Conservation (phyloP, 92 coral and sea anemone genomes). For the Zoanthus gigantus region DNA sequence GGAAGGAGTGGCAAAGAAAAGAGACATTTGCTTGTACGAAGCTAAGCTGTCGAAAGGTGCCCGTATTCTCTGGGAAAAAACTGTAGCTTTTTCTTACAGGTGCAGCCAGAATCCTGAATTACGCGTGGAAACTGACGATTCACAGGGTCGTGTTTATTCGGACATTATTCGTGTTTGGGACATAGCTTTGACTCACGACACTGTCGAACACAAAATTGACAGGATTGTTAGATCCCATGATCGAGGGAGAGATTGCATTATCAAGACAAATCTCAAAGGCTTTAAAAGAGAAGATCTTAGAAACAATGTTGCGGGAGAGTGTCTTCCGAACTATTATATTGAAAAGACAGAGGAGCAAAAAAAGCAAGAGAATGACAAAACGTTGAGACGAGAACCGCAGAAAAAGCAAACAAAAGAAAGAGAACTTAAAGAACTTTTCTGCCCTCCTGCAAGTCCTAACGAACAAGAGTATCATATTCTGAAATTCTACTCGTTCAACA, state of each 20-base stretch:
- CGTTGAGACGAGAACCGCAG: not conserved
- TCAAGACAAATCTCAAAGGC: slow-evolving; percentile 86
- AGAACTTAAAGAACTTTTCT: slow-evolving; percentile 64
- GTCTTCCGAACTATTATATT: slow-evolving; percentile 42
- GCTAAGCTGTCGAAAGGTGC: slow-evolving; percentile 78
- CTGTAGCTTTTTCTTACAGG: slow-evolving; percentile 92
- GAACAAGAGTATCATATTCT: slow-evolving; percentile 95
- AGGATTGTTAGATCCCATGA: slow-evolving; percentile 84
- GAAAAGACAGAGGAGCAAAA: slow-evolving; percentile 36
- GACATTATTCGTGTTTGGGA: slow-evolving; percentile 98
- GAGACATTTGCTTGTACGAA: slow-evolving; percentile 77
- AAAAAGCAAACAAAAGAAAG: slow-evolving; percentile 1
- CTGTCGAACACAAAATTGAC: slow-evolving; percentile 78
- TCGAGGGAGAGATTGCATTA: slow-evolving; percentile 90
- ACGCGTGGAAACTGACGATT: slow-evolving; percentile 47
- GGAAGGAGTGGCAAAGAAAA: slow-evolving; percentile 79
- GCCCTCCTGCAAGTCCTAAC: slow-evolving; percentile 95
- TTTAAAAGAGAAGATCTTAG: slow-evolving; percentile 31
- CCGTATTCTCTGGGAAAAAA: slow-evolving; percentile 91
- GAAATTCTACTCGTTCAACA: slow-evolving; percentile 88
- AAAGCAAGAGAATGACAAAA: slow-evolving; percentile 1
- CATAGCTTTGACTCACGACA: slow-evolving; percentile 81
- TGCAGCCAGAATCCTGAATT: slow-evolving; percentile 80
- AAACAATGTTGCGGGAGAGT: slow-evolving; percentile 35
- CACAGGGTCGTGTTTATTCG: slow-evolving; percentile 79